Conservation (phyloP, 2,888 invertebrate species). For the Strigamia crassipes region DNA sequence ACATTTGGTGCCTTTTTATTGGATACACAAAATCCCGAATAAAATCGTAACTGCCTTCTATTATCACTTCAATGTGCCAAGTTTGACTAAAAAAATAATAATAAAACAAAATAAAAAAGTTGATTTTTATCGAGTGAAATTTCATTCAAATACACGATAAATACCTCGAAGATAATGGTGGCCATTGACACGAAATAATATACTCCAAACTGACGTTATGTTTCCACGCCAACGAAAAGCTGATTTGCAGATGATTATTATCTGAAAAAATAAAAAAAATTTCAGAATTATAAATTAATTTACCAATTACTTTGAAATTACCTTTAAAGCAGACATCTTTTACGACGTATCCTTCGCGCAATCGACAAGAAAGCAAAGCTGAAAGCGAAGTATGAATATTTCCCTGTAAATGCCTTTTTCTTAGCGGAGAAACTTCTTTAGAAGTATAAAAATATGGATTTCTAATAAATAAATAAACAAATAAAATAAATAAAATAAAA, state of each 20-base stretch:
- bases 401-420: conserved; percentile 69
- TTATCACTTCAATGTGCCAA: conserved; percentile 55
- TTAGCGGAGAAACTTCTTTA: conserved; percentile 66
- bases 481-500: not conserved
- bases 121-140: conserved; percentile 44
- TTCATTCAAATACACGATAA: conserved; percentile 52
- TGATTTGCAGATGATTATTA: conserved; percentile 66
- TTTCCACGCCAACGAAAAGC: conserved; percentile 73
- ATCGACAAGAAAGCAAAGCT: conserved; percentile 71
- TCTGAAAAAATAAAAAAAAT: not conserved
- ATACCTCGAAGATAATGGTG: conserved; percentile 53
- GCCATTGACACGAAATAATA: conserved; percentile 66
- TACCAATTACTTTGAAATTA: conserved; percentile 55
- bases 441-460: conserved; percentile 66
- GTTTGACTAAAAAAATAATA: conserved; percentile 21
- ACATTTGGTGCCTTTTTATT: conserved; percentile 64
- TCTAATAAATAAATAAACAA: no score
- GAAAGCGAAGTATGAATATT: conserved; percentile 65
- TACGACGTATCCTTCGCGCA: conserved; percentile 76
- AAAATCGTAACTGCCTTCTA: conserved; percentile 71
- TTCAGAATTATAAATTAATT: not conserved
- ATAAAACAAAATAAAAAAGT: no score
- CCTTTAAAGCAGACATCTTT: conserved; percentile 59
- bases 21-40: conserved; percentile 73
- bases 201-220: conserved; percentile 73